A percentile compares a stretch with the other conserved stretches of the same genome.
Conservation (phyloP, 2,113 vertebrate genomes). For the Leucopsar rothschildi region DNA sequence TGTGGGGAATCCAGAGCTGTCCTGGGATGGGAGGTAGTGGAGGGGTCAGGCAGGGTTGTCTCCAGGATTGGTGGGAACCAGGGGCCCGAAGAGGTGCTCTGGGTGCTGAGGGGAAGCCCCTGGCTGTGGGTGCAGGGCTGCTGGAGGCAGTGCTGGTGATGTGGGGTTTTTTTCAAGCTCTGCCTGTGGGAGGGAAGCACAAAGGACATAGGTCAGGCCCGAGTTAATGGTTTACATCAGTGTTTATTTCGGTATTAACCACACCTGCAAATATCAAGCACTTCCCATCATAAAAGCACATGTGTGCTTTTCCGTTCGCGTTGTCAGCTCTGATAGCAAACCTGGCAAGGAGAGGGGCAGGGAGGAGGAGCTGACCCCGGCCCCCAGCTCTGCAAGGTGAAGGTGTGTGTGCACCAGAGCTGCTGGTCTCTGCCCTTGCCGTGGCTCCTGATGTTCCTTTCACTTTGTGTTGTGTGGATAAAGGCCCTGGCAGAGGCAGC, state of each 20-base stretch:
- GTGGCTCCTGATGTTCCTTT: not conserved
- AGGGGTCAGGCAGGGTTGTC: not conserved
- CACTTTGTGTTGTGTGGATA: accelerated
- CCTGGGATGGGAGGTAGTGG: not conserved
- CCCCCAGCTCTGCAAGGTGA: not conserved
- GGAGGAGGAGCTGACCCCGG: not conserved
- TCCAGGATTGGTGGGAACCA: not conserved
- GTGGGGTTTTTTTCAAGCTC: not conserved
- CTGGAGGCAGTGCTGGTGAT: accelerated
- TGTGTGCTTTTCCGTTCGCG: accelerated
- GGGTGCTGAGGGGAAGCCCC: accelerated
- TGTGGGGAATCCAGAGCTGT: not conserved
- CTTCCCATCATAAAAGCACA: not conserved
- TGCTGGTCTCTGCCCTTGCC: accelerated
- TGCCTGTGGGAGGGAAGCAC: not conserved
- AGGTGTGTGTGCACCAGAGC: not conserved
- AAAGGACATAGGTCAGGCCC: not conserved
- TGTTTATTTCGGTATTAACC: not conserved
- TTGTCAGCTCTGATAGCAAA: not conserved
- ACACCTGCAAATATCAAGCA: not conserved
- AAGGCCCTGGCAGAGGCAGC: not conserved
- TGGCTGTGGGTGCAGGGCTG: not conserved
- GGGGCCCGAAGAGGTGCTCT: not conserved
- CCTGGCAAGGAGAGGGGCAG: not conserved
- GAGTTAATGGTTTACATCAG: constrained; percentile 48